A percentile compares a stretch with the other conserved stretches of the same genome.
phyloP scores from a whole-genome alignment of 2,888 invertebrate species.

The Auanema freiburgensis region DNA sequence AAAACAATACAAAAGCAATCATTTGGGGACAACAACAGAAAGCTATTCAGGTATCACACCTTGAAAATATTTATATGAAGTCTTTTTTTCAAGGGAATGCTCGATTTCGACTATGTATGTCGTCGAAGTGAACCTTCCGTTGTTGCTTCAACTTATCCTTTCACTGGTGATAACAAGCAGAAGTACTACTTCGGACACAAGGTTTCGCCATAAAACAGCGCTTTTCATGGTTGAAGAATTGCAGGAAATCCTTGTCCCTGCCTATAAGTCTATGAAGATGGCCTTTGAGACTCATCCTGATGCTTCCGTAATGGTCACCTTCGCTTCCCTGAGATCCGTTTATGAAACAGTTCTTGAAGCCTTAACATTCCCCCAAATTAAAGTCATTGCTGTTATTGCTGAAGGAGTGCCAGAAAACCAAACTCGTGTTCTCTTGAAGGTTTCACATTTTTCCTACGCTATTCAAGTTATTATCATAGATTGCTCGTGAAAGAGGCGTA shows the following conservation, averaged over 20 bases:
- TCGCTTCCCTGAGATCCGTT: constrained; percentile 94
- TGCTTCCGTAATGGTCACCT: constrained; percentile 90
- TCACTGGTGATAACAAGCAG: constrained; percentile 92
- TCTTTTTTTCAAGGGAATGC: constrained; percentile 76
- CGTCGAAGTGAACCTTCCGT: constrained; percentile 81
- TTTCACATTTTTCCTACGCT: constrained; percentile 8
- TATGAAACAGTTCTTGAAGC: constrained; percentile 95
- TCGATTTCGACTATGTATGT: constrained; percentile 93
- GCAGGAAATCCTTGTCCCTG: constrained; percentile 66
- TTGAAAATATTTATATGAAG: constrained; percentile 1
- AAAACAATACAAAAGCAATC: constrained; percentile 72
- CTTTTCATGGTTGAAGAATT: constrained; percentile 7
- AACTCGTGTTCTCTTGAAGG: constrained; percentile 83
- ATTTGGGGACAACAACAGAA: constrained; percentile 99
- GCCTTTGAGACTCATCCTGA: constrained; percentile 92
- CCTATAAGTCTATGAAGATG: constrained; percentile 95
- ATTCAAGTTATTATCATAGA: constrained; percentile 12
- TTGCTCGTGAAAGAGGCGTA: constrained; percentile 77
- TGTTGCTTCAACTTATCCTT: constrained; percentile 95
- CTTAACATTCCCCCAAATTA: constrained; percentile 80
- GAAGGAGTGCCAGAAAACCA: constrained; percentile 99
- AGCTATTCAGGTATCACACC: constrained; percentile 73
- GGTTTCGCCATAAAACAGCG: constrained; percentile 71
- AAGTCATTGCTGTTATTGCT: constrained; percentile 95
- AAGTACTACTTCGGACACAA: constrained; percentile 99